A percentile compares a stretch with the other conserved stretches of the same genome.
phyloP scores from a whole-genome alignment of 2,113 vertebrate species.

The Corythornis cristatus region DNA sequence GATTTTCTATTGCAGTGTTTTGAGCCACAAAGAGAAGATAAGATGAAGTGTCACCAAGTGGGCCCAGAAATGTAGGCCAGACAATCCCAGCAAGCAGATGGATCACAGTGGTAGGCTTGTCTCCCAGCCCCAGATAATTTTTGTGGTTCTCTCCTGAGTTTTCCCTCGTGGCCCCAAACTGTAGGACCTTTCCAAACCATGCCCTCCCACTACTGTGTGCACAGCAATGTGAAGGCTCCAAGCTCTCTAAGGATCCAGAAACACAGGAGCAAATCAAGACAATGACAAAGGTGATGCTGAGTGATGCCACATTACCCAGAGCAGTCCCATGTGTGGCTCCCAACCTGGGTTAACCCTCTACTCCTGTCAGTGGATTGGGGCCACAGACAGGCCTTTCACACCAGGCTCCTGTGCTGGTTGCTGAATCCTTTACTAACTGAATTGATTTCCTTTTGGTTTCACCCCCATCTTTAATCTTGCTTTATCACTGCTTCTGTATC shows the following conservation, averaged over 20 bases:
- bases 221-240: not conserved
- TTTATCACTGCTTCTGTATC: not conserved
- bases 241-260: not conserved
- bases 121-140: rapidly evolving
- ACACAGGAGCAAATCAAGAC: not conserved
- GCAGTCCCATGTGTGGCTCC: not conserved
- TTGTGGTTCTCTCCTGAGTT: not conserved
- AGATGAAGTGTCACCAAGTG: not conserved
- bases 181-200: not conserved
- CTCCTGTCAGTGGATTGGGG: not conserved
- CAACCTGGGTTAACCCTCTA: not conserved
- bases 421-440: not conserved
- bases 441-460: not conserved
- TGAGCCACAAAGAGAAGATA: not conserved
- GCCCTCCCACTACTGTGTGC: not conserved
- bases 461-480: not conserved
- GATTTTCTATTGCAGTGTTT: not conserved
- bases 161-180: not conserved
- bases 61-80: not conserved
- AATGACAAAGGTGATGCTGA: not conserved
- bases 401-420: not conserved
- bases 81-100: rapidly evolving
- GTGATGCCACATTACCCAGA: not conserved
- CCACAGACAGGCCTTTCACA: not conserved
- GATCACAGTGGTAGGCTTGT: not conserved